Base-by-base conservation (phyloP, 2,888 invertebrate species). In the Gryllus longicercus region DNA sequence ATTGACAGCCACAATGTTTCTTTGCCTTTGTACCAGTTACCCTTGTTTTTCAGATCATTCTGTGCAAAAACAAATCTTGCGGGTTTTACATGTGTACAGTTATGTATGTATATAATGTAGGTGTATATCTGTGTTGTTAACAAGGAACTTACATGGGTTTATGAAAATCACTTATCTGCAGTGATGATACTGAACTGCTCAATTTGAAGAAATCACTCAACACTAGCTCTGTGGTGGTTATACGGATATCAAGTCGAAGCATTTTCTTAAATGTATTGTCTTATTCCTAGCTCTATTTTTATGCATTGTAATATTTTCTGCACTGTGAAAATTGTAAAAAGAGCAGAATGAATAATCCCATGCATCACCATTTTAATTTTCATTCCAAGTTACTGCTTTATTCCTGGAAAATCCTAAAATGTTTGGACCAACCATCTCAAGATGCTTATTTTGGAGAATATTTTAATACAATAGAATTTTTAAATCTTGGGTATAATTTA, bases 21-120 rank as follows among this genome's bases (percentile, higher is more conserved):
- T 63, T 63, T n/a, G 14, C 16, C 63, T n/a, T 63, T 63, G 63
- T 63, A 18, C 14, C n/a, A 63, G 63, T 18, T 38, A n/a, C n/a
- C 63, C 63, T 63, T 18, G n/a, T 63, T 63, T 63, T 63, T 63
- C 63, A 63, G 63, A n/a, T 63, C n/a, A n/a, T 63, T 63, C 16
- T 63, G n/a, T 63, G n/a, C 14, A 18, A n/a, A 63, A 63, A n/a
- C 14, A 11, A 63, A n/a, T 63, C 63, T 63, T 63, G 63, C 63
- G 63, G 63, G 63, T 63, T 63, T 63, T 63, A 63, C 63, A 63
- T 63, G n/a, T 63, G 63, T 63, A 63, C 63, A 63, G 63, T 63
- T 63, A n/a, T 63, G 63, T 63, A 63, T 63, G 63, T 63, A 63
- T 63, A 63, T 63, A 63, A n/a, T 63, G n/a, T 63, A 63, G 63